These are phyloP conservation scores for Cyclophora punctaria DNA, from an alignment of 2,888 invertebrate species.

Conservation along the genomic window DNA sequence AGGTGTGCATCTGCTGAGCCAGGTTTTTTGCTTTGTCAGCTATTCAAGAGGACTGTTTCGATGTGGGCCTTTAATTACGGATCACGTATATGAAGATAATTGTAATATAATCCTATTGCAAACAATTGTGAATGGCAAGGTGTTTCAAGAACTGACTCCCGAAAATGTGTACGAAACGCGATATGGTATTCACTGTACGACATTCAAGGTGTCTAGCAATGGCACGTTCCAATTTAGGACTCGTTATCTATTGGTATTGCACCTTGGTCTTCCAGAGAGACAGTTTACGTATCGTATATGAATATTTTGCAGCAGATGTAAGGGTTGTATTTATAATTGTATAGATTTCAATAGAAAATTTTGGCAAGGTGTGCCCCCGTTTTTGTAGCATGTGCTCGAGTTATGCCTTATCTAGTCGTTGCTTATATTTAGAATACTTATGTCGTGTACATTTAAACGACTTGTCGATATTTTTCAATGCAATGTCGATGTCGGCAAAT, in stretches of 20 bases:
- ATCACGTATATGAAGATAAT: conserved; percentile 64
- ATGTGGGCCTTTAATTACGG: conserved; percentile 73
- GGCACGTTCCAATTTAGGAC: conserved; percentile 55
- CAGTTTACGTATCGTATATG: conserved; percentile 3
- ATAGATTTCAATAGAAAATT: conserved; percentile 46
- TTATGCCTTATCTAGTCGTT: no score
- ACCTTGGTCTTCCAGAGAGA: conserved; percentile 42
- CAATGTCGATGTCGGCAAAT: conserved; percentile 44
- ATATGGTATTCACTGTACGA: conserved; percentile 36
- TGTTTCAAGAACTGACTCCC: conserved; percentile 43
- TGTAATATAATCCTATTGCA: conserved; percentile 68
- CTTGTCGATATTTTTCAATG: conserved; percentile 1
- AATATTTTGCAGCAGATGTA: conserved; percentile 47
- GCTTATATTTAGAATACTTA: no score
- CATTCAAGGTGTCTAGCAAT: conserved; percentile 44
- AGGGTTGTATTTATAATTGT: conserved; percentile 58
- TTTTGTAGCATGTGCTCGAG: conserved; percentile 43
- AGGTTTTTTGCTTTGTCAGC: conserved; percentile 42
- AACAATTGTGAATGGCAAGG: conserved; percentile 65
- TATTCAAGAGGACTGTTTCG: conserved; percentile 45
- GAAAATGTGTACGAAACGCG: conserved; percentile 43
- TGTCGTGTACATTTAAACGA: background rate
- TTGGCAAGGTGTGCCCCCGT: conserved; percentile 46
- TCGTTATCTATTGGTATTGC: conserved; percentile 22
- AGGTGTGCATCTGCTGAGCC: conserved; percentile 62